These are phyloP conservation scores for Echinarachnius parma DNA, from an alignment of 53 echinoderm and acorn worm genomes.

Conservation along the genomic window DNA sequence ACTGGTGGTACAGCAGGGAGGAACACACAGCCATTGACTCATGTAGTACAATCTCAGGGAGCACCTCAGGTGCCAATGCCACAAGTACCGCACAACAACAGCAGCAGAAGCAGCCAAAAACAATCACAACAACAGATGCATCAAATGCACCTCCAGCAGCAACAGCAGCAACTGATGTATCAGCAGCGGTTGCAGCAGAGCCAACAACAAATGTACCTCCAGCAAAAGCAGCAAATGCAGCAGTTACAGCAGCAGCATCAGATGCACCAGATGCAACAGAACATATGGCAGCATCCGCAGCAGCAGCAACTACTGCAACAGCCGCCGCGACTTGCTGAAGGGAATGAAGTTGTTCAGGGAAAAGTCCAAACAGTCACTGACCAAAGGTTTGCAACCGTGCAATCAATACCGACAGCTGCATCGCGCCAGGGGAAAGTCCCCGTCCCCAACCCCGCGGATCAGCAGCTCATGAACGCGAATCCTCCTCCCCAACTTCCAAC, in stretches of 20 bases:
- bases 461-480: slow-evolving; percentile 6
- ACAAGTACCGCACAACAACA: slow-evolving; percentile 15
- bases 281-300: slow-evolving; percentile 36
- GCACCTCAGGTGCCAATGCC: slow-evolving; percentile 47
- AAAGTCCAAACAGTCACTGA: slow-evolving; percentile 30
- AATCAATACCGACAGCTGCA: slow-evolving; percentile 33
- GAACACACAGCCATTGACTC: slow-evolving; percentile 22
- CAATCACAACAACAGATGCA: slow-evolving; percentile 12
- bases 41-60: slow-evolving; percentile 45
- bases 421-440: slow-evolving; percentile 15
- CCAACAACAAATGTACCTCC: slow-evolving; percentile 42
- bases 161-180: slow-evolving; percentile 17
- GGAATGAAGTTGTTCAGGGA: slow-evolving; percentile 41
- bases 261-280: slow-evolving; percentile 43
- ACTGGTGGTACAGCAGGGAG: not conserved
- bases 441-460: not conserved
- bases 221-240: slow-evolving; percentile 45
- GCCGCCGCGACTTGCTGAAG: not conserved
- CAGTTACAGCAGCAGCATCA: slow-evolving; percentile 41
- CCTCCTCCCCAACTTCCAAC: slow-evolving; percentile 31
- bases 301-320: slow-evolving; percentile 25
- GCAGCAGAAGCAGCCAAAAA: not conserved
- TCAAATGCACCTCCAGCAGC: slow-evolving; percentile 10
- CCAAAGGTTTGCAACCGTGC: slow-evolving; percentile 43
- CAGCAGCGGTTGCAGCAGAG: slow-evolving; percentile 26